Conservation (phyloP, 1,140 invertebrate species). For the Musca domestica region DNA sequence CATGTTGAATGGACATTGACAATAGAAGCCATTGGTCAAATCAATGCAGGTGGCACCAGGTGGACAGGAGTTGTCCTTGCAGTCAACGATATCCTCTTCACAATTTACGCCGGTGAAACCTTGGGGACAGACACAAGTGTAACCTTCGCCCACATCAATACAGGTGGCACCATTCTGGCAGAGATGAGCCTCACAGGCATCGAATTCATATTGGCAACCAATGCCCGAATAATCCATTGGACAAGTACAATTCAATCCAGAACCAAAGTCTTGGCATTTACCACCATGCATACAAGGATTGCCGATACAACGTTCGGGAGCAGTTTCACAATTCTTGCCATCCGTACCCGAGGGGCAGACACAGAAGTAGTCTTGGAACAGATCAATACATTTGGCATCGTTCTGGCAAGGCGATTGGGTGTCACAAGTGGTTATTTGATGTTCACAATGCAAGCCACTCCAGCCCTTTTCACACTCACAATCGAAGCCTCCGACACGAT, state of each 20-base stretch:
- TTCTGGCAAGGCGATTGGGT: slow-evolving; percentile 82
- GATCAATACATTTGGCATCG: slow-evolving; percentile 86
- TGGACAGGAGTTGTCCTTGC: slow-evolving; percentile 91
- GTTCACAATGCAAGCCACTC: slow-evolving; percentile 84
- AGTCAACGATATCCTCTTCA: slow-evolving; percentile 89
- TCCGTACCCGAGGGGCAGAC: slow-evolving; percentile 93
- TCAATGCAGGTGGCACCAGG: slow-evolving; percentile 92
- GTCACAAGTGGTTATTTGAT: slow-evolving; percentile 82
- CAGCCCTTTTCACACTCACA: slow-evolving; percentile 86
- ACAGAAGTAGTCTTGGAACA: slow-evolving; percentile 96
- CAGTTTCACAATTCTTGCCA: slow-evolving; percentile 92
- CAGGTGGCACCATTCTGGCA: slow-evolving; percentile 94
- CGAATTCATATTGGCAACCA: slow-evolving; percentile 91
- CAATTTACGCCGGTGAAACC: slow-evolving; percentile 84
- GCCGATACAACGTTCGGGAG: slow-evolving; percentile 92
- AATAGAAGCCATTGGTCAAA: slow-evolving; percentile 88
- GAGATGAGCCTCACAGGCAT: slow-evolving; percentile 81
- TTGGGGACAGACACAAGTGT: slow-evolving; percentile 80
- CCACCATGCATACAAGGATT: slow-evolving; percentile 95
- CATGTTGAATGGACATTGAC: slow-evolving; percentile 93
- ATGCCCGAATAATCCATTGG: slow-evolving; percentile 80
- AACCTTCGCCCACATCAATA: slow-evolving; percentile 78
- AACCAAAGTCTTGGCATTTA: slow-evolving; percentile 91
- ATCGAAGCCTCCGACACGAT: slow-evolving; percentile 79
- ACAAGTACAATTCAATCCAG: slow-evolving; percentile 91